A percentile compares a stretch with the other conserved stretches of the same genome.
Evolutionary conservation across 2,888 invertebrate genomes (phyloP).

Genomic region (Melieria omissa): DNA sequence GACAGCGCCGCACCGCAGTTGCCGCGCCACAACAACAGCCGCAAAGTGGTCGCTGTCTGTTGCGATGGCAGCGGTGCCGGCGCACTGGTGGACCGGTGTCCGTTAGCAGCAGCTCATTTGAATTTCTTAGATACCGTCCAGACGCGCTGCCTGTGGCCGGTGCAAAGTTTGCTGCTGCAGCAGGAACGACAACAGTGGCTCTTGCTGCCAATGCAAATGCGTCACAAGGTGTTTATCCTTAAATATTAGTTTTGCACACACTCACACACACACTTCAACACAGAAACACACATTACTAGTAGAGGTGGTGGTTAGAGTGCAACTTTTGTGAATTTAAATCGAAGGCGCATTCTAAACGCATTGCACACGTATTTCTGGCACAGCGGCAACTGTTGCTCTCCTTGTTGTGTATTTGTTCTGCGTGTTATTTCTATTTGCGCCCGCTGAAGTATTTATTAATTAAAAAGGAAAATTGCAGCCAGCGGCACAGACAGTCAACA

Average conservation of each 20-base stretch:
- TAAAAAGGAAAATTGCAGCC: background rate
- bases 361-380: background rate
- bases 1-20: background rate
- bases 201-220: too few relatives aligned
- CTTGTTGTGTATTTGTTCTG: background rate
- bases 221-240: slow-evolving; percentile 10
- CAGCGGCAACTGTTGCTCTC: background rate
- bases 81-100: background rate
- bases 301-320: background rate
- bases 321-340: background rate
- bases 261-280: slow-evolving; percentile 5
- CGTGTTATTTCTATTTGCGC: background rate
- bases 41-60: slow-evolving; percentile 18
- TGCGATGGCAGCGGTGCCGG: background rate
- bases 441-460: slow-evolving; percentile 19
- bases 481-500: too few relatives aligned
- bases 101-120: background rate
- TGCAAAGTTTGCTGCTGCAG: background rate
- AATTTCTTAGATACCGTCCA: background rate
- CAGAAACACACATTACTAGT: background rate
- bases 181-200: background rate
- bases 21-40: too few relatives aligned
- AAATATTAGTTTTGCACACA: slow-evolving; percentile 36
- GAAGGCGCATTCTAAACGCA: background rate
- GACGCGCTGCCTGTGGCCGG: background rate